phyloP scores from a whole-genome alignment of 2,888 invertebrate genomes.

The Drosophila buzzatii region DNA sequence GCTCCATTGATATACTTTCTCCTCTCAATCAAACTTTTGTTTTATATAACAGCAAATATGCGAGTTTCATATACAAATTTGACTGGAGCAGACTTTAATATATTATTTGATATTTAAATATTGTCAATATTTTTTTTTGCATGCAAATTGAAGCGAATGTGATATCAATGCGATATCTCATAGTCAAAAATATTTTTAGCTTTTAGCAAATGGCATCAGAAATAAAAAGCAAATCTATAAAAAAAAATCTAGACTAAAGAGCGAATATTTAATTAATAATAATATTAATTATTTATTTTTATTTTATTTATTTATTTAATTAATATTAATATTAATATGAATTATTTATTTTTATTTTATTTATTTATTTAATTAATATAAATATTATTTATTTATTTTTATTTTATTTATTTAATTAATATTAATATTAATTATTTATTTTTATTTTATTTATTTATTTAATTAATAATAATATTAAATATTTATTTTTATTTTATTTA shows the following conservation, averaged over 20 bases:
- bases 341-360: too few species aligned
- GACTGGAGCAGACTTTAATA: background rate
- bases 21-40: constrained; percentile 1
- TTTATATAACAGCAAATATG: background rate
- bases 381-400: too few species aligned
- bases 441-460: too few species aligned
- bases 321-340: too few species aligned
- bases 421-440: too few species aligned
- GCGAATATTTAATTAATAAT: background rate
- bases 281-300: too few species aligned
- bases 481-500: too few species aligned
- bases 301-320: too few species aligned
- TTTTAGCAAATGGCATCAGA: background rate
- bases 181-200: background rate
- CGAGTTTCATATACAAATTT: background rate
- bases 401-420: too few species aligned
- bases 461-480: too few species aligned
- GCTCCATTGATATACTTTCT: constrained; percentile 1
- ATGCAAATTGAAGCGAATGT: background rate
- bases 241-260: background rate
- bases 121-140: background rate
- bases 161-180: background rate
- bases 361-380: too few species aligned
- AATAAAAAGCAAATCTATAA: background rate
- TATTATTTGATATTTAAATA: constrained; percentile 7